Evolutionary conservation across 2,113 vertebrate genomes (phyloP), one percentile per base, ranked within the genome.

Genomic region (Eleginops maclovinus): DNA sequence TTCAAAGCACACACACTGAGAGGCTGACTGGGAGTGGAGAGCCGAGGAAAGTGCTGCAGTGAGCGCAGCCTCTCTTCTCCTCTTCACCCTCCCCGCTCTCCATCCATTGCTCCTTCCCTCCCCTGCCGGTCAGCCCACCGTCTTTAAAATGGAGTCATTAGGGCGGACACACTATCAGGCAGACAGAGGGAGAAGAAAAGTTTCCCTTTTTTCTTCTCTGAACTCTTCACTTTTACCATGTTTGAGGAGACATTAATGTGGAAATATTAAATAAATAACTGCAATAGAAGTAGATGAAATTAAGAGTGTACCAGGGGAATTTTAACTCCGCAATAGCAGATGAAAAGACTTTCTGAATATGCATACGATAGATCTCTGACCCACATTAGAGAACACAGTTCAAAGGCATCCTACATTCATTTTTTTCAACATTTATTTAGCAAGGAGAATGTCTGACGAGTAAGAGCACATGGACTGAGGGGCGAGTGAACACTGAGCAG

Each of bases 61-160:
- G 84, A 85, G 88, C 73, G 17, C 69, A 81, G 73, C 85, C 77
- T 77, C 81, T 74, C 84, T 72, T 75, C 85, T 75, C 62, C 77
- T 87, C 82, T 77, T 81, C 79, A 24, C 82, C 84, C 80, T 74
- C 79, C 78, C 78, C 47, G 46, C 79, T 75, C 82, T 58, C 78
- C 17, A 73, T 64, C 75, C 78, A 60, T 64, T 53, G 62, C 68
- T 17, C 50, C 64, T 71, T 47, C 79, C 66, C 83, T 67, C 67
- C 69, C 44, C 90, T 74, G 87, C 85, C 31, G 84, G 89, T 90
- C 89, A 91, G 87, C 87, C 88, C 90, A 74, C 84, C 72, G 79
- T 82, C 88, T 91, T 94, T 90, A 87, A 93, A 93, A 92, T 91
- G 88, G 86, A 92, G 92, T 93, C 94, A 92, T 95, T 91, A 94